Evolutionary conservation across 2,797 vertebrate species (phyloP).

Genomic region (Chaenodraco wilsoni): DNA sequence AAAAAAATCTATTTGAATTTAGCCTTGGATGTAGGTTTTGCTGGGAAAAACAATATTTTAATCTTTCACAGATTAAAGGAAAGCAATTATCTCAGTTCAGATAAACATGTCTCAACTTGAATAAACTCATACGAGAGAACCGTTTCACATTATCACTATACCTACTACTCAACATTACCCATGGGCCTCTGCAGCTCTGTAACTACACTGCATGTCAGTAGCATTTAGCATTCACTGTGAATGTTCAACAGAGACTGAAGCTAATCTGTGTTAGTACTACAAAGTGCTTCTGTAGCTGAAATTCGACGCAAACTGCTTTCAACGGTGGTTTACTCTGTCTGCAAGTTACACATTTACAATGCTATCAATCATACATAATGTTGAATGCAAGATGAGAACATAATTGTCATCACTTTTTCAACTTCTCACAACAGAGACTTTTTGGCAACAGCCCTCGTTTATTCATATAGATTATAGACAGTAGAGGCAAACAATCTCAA

Average conservation of each 20-base stretch:
- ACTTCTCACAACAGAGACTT: not conserved
- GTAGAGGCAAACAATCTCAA: not conserved
- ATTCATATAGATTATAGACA: not conserved
- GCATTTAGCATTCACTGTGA: not conserved
- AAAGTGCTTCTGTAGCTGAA: not conserved
- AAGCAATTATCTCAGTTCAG: not conserved
- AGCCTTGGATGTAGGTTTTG: not conserved
- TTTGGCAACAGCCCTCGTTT: too few species aligned
- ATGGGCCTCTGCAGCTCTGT: not conserved
- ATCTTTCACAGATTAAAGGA: constrained; percentile 43
- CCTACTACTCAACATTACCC: not conserved
- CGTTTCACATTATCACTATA: not conserved
- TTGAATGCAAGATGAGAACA: not conserved
- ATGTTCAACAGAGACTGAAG: not conserved
- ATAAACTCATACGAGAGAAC: not conserved
- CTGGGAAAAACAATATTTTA: not conserved
- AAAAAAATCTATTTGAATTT: constrained; percentile 33
- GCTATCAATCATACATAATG: not conserved
- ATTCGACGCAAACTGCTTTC: not conserved
- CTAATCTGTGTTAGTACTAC: not conserved
- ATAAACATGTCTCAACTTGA: constrained; percentile 34
- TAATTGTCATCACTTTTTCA: not conserved
- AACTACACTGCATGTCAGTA: not conserved
- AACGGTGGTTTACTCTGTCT: not conserved
- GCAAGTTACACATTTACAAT: too few species aligned